Evolutionary conservation across 2,797 vertebrate genomes (phyloP), one percentile per base, ranked within the genome.

Genomic region (Xyrichtys novacula): DNA sequence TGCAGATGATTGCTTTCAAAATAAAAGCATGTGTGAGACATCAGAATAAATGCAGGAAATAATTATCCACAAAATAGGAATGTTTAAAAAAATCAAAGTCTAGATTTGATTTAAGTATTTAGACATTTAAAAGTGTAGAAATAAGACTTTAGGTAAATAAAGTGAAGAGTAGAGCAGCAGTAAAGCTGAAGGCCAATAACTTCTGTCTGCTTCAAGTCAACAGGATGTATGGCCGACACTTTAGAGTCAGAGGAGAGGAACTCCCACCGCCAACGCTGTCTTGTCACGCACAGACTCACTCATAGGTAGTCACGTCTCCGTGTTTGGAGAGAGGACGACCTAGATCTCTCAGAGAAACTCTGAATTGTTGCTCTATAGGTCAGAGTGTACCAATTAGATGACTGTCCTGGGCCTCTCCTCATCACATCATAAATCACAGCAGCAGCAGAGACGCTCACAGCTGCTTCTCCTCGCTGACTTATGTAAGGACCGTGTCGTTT

Each of bases 141-240:
- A n/a, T n/a, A n/a, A n/a, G n/a, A n/a, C n/a, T n/a, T n/a, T n/a
- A n/a, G n/a, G n/a, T n/a, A n/a, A n/a, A n/a, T 17, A 40, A 40
- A 42, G 39, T 19, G 9, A 42, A 43, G 31, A 12, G 40, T 47
- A 40, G 12, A 49, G 32, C 26, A 36, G 49, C n/a, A 20, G 9
- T 61, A n/a, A 36, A 15, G 20, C 14, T 16, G 11, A 17, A 56
- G 43, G 17, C 20, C 22, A 38, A 7, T 7, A 14, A 19, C 11
- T 6, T 23, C 15, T 19, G n/a, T 65, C 71, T 78, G 80, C 47
- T 58, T n/a, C 28, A 23, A 48, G 78, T 76, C 78, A 85, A 88
- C 86, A 91, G 89, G 81, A 90, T 83, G 75, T 40, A 49, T 19
- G 44, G 68, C 73, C 71, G 75, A 74, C 66, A 76, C 72, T 22